Percentiles rank a stretch among this genome's conserved stretches.
phyloP scores from a whole-genome alignment of 2,113 vertebrate species.

The Phyllopteryx taeniolatus region DNA sequence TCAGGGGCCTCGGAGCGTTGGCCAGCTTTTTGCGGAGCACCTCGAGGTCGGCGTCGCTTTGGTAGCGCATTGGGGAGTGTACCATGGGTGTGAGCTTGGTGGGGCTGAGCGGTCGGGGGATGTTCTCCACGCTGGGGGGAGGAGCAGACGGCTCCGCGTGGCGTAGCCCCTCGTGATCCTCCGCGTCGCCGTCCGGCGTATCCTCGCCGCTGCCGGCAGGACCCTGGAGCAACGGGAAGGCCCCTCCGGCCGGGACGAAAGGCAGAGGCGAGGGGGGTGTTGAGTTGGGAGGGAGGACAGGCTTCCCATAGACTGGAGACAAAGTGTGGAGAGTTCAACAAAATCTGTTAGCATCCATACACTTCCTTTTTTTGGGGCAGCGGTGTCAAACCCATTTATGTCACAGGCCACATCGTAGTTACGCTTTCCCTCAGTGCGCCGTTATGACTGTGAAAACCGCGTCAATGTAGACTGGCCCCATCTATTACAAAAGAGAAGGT shows the following conservation, averaged over 20 bases:
- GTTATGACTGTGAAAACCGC: too few relatives aligned
- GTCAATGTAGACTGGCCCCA: too few relatives aligned
- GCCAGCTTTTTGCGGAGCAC: slow-evolving; percentile 89
- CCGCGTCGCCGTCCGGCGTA: slow-evolving; percentile 47
- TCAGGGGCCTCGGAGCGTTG: slow-evolving; percentile 90
- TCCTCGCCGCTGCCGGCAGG: slow-evolving; percentile 44
- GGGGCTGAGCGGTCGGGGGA: slow-evolving; percentile 93
- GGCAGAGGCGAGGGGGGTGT: slow-evolving; percentile 67
- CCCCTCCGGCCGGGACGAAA: slow-evolving; percentile 54
- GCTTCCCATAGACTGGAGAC: slow-evolving; percentile 66
- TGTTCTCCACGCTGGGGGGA: slow-evolving; percentile 84
- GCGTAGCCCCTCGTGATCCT: slow-evolving; percentile 52
- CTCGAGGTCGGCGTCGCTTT: slow-evolving; percentile 94
- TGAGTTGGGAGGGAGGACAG: slow-evolving; percentile 61
- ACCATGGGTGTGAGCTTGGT: slow-evolving; percentile 97
- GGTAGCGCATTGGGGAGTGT: slow-evolving; percentile 94
- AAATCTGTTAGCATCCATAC: neutral
- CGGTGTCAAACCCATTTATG: too few relatives aligned
- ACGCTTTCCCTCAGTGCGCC: too few relatives aligned
- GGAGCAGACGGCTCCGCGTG: slow-evolving; percentile 65
- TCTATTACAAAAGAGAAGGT: too few relatives aligned
- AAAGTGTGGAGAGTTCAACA: neutral
- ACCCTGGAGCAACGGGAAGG: slow-evolving; percentile 58
- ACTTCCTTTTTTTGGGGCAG: too few relatives aligned
- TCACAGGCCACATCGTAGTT: too few relatives aligned